Evolutionary conservation across 2,797 vertebrate species (phyloP).

Genomic region (Sebastes diploproa): DNA sequence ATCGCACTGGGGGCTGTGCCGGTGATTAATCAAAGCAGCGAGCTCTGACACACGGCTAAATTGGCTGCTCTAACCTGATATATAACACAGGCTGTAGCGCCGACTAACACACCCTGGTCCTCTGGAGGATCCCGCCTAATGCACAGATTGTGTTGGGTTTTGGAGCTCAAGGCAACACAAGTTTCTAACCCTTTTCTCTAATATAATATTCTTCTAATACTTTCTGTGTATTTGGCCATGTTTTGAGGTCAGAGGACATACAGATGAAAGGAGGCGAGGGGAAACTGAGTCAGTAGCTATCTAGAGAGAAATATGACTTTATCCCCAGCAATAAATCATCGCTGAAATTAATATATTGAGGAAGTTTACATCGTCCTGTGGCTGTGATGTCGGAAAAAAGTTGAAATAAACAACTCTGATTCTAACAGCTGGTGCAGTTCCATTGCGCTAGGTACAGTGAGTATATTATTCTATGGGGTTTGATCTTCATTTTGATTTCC

Average conservation of each 20-base stretch:
- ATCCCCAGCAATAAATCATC: slow-evolving; percentile 60
- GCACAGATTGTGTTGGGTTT: slow-evolving; percentile 62
- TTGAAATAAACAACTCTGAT: slow-evolving; percentile 10
- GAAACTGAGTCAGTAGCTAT: slow-evolving; percentile 45
- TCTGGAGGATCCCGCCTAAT: slow-evolving; percentile 71
- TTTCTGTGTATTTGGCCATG: slow-evolving; percentile 48
- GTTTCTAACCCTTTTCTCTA: slow-evolving; percentile 61
- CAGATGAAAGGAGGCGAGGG: slow-evolving; percentile 15
- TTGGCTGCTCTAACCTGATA: slow-evolving; percentile 81
- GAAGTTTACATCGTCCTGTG: slow-evolving; percentile 13
- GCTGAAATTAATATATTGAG: slow-evolving; percentile 34
- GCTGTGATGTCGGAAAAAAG: slow-evolving; percentile 3
- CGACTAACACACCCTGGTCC: slow-evolving; percentile 55
- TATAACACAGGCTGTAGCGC: slow-evolving; percentile 71
- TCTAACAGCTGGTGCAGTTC: not conserved
- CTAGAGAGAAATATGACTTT: slow-evolving; percentile 31
- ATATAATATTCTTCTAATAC: slow-evolving; percentile 68
- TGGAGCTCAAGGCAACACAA: slow-evolving; percentile 66
- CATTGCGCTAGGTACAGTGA: not conserved
- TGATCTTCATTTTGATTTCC: not conserved
- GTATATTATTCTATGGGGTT: not conserved
- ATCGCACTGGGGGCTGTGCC: slow-evolving; percentile 54
- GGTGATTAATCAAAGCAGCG: slow-evolving; percentile 81
- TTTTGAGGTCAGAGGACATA: slow-evolving; percentile 62
- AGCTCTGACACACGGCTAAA: slow-evolving; percentile 77